phyloP scores from a whole-genome alignment of 2,797 vertebrate genomes.

The Pantherophis vulpinus region DNA sequence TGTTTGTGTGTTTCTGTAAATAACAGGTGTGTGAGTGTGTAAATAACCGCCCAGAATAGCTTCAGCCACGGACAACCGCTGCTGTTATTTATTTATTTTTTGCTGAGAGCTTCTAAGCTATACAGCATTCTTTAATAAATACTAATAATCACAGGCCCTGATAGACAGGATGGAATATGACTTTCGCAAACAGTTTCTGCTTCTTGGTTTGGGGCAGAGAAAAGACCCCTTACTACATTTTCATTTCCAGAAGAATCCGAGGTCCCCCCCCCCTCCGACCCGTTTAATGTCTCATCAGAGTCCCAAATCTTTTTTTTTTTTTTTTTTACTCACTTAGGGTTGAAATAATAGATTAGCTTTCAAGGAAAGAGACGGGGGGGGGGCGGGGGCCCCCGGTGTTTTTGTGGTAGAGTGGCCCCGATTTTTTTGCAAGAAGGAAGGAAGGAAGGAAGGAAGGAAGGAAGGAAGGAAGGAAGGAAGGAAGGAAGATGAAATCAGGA shows the following conservation, averaged over 20 bases:
- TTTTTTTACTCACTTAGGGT: neutral
- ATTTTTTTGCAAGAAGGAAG: neutral
- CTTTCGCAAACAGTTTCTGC: neutral
- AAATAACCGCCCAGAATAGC: neutral
- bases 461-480: no score
- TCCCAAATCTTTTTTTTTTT: neutral
- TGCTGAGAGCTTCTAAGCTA: neutral
- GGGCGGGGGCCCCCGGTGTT: no score
- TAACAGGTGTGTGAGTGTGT: neutral
- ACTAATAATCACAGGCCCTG: no score
- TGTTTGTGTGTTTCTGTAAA: no score
- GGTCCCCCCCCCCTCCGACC: neutral
- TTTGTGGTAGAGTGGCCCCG: no score
- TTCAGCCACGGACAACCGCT: neutral
- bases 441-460: no score
- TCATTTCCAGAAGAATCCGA: neutral
- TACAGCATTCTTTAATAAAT: neutral
- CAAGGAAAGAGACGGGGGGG: neutral
- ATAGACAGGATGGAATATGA: no score
- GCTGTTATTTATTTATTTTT: neutral
- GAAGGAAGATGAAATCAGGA: no score
- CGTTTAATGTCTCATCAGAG: neutral
- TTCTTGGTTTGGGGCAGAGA: neutral
- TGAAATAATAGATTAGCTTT: neutral
- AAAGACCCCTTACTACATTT: neutral